These are phyloP conservation scores for Ambastaia sidthimunki DNA, from an alignment of 2,797 vertebrate species.

Conservation along the genomic window DNA sequence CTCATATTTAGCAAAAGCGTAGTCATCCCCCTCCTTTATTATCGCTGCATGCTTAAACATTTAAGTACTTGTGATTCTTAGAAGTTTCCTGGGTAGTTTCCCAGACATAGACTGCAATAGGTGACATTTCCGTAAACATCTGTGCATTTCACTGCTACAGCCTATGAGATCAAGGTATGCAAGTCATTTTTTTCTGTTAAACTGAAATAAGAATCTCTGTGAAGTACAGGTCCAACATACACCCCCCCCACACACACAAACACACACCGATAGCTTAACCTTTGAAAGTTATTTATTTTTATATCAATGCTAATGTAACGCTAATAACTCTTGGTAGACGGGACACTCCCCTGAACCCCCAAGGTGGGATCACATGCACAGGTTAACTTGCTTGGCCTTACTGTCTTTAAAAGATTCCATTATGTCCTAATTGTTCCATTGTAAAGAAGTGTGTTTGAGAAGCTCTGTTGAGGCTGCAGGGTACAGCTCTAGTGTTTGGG, in stretches of 20 bases:
- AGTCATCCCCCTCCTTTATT: background rate
- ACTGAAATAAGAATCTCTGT: background rate
- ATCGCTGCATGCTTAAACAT: background rate
- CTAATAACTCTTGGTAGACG: background rate
- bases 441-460: constrained; percentile 76
- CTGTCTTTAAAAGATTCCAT: constrained; percentile 69
- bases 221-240: background rate
- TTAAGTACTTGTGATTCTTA: background rate
- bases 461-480: constrained; percentile 71
- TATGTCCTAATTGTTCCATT: constrained; percentile 83
- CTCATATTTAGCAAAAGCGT: background rate
- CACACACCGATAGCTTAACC: background rate
- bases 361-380: constrained; percentile 53
- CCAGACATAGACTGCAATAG: background rate
- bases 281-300: background rate
- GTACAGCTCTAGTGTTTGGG: constrained; percentile 62
- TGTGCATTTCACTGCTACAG: background rate
- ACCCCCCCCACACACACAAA: background rate
- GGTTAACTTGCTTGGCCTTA: constrained; percentile 34
- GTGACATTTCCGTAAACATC: background rate
- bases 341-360: constrained; percentile 18
- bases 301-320: constrained; percentile 16
- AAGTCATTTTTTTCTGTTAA: background rate
- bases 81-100: background rate
- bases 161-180: background rate